These are phyloP conservation scores for Ophioderma brevispina DNA, from an alignment of 35 echinoderm and acorn worm species.

Conservation along the genomic window DNA sequence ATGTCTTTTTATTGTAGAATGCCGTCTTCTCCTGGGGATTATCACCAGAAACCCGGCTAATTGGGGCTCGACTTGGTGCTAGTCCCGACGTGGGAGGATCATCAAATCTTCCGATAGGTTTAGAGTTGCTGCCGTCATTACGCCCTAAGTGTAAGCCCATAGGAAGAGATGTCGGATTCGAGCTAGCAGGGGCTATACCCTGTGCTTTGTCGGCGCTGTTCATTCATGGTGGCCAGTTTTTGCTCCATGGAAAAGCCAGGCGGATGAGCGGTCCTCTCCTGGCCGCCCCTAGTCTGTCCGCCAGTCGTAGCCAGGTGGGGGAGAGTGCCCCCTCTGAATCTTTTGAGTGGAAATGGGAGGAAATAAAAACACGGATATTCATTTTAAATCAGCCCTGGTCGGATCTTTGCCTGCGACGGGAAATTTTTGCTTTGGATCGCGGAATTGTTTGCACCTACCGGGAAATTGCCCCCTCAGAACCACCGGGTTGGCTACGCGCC, in stretches of 20 bases:
- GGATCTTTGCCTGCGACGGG: no score
- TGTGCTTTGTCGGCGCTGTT: conserved; percentile 15
- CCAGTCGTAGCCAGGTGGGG: no score
- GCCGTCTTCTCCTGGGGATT: not conserved
- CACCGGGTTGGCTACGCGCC: no score
- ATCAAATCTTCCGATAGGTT: not conserved
- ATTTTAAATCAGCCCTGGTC: no score
- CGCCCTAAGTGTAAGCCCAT: not conserved
- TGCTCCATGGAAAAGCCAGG: not conserved
- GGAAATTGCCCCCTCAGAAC: no score
- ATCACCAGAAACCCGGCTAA: conserved; percentile 5
- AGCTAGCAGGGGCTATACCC: conserved; percentile 33
- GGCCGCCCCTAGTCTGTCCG: not conserved
- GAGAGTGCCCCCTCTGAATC: no score
- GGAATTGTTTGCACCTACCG: no score
- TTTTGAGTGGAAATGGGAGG: no score
- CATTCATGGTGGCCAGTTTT: not conserved
- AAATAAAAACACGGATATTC: no score
- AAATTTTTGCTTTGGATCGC: no score
- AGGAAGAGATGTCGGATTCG: not conserved
- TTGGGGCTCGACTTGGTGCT: conserved; percentile 32
- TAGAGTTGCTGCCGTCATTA: conserved; percentile 21
- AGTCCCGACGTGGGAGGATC: not conserved
- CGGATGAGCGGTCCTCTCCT: not conserved
- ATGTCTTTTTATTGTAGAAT: conserved; percentile 11